These are phyloP conservation scores for Saimiri boliviensis DNA, from an alignment of 2,113 vertebrate genomes.

Conservation along the genomic window DNA sequence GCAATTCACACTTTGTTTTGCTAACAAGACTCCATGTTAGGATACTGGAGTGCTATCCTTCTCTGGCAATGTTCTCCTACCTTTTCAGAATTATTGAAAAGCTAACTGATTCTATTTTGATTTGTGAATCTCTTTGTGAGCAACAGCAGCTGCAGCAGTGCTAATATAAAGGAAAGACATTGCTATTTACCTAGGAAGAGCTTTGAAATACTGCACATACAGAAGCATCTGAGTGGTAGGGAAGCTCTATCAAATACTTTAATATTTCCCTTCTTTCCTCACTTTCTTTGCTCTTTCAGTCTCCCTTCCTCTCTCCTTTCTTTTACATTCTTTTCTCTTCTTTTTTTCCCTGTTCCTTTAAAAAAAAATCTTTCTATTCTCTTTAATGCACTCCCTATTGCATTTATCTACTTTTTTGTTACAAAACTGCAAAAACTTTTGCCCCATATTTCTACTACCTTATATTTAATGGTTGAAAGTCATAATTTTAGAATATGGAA, in stretches of 20 bases:
- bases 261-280: not conserved
- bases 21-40: constrained; percentile 69
- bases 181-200: constrained; percentile 56
- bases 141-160: constrained; percentile 45
- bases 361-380: not conserved
- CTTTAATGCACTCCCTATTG: not conserved
- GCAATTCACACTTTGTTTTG: constrained; percentile 71
- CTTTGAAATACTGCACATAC: not conserved
- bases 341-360: not conserved
- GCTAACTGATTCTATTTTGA: constrained; percentile 58
- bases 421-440: not conserved
- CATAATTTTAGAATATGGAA: not conserved
- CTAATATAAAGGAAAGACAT: constrained; percentile 50
- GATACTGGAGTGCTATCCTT: constrained; percentile 20
- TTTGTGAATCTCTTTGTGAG: constrained; percentile 61
- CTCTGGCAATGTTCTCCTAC: constrained; percentile 13
- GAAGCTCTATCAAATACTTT: not conserved
- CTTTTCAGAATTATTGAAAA: constrained; percentile 66
- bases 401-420: not conserved
- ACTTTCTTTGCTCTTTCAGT: not conserved
- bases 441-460: not conserved
- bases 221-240: not conserved
- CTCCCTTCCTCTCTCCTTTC: not conserved
- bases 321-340: not conserved
- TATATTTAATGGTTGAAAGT: not conserved